A percentile compares a stretch with the other conserved stretches of the same genome.
phyloP scores from a whole-genome alignment of 2,113 vertebrate genomes.

The Cardinalis cardinalis region DNA sequence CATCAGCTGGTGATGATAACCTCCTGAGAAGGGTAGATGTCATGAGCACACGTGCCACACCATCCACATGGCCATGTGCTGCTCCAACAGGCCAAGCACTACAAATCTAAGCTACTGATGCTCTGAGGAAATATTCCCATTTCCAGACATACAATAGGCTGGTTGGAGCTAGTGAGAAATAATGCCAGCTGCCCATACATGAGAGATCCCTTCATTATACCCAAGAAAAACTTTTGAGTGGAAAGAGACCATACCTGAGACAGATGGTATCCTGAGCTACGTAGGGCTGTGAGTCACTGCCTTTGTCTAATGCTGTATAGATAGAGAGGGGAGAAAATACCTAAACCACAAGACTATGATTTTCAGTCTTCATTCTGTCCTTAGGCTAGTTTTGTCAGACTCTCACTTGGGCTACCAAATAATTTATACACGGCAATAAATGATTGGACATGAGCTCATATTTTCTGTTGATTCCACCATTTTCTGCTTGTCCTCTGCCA shows the following conservation, averaged over 20 bases:
- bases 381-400: not conserved
- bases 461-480: not conserved
- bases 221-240: not conserved
- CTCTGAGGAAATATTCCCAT: not conserved
- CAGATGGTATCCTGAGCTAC: not conserved
- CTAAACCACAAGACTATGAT: not conserved
- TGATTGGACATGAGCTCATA: not conserved
- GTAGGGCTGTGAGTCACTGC: not conserved
- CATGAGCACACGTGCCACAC: not conserved
- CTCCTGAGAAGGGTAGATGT: not conserved
- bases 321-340: not conserved
- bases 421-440: not conserved
- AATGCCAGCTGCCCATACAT: not conserved
- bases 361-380: not conserved
- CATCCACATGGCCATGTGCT: not conserved
- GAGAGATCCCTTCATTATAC: not conserved
- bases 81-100: not conserved
- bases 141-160: not conserved
- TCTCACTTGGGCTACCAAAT: not conserved
- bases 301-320: not conserved
- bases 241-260: not conserved
- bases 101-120: not conserved
- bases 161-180: not conserved
- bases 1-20: not conserved
- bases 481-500: not conserved